Conservation (phyloP, 2,113 vertebrate genomes). For the Eurystomus gularis region DNA sequence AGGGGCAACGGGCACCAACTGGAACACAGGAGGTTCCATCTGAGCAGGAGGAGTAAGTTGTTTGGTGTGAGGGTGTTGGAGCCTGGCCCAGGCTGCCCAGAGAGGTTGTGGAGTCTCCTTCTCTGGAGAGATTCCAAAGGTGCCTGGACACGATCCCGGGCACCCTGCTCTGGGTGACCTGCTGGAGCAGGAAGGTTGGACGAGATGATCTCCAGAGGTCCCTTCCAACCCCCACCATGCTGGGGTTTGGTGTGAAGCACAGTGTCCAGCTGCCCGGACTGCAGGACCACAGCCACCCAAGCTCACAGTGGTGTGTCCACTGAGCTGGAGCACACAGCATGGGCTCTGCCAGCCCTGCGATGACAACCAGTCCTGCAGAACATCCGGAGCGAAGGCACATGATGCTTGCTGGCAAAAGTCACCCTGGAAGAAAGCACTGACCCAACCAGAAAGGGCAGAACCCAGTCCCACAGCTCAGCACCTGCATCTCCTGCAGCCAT, state of each 20-base stretch:
- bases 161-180: neutral
- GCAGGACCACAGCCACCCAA: neutral
- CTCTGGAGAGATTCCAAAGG: neutral
- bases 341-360: neutral
- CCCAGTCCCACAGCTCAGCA: neutral
- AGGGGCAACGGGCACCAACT: neutral
- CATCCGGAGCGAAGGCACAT: rapidly evolving
- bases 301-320: neutral
- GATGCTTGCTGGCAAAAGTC: neutral
- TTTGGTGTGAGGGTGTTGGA: neutral
- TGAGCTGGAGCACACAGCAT: neutral
- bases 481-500: neutral
- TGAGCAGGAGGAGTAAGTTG: neutral
- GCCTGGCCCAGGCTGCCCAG: neutral
- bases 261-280: neutral
- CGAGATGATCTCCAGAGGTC: neutral
- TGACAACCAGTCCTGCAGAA: neutral
- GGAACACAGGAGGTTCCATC: neutral
- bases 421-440: neutral
- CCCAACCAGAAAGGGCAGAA: neutral
- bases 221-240: neutral
- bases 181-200: neutral
- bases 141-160: neutral
- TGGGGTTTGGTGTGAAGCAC: neutral
- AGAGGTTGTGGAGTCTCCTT: neutral